Percentiles rank a stretch among this genome's conserved stretches.
phyloP scores from a whole-genome alignment of 2,113 vertebrate species.

The Prunella fulvescens region DNA sequence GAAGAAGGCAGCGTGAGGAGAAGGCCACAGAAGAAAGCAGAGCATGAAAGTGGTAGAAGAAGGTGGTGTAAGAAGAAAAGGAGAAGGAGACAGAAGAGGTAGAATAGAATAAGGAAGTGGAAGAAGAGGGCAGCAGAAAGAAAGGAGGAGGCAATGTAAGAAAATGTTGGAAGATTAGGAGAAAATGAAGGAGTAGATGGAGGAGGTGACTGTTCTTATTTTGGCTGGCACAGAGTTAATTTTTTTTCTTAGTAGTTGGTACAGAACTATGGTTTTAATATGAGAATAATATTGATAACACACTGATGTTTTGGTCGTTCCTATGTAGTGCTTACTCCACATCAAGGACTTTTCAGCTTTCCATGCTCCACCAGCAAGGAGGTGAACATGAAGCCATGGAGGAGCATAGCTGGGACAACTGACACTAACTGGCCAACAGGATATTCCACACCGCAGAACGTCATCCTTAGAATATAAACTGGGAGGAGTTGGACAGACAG shows the following conservation, averaged over 20 bases:
- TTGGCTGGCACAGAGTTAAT: background rate
- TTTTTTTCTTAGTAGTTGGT: background rate
- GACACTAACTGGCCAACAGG: background rate
- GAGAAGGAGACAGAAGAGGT: background rate
- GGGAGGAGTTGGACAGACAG: background rate
- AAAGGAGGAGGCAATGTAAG: background rate
- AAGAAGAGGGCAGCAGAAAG: background rate
- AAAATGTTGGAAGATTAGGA: background rate
- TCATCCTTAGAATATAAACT: background rate
- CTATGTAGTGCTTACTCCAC: background rate
- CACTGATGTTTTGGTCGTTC: background rate
- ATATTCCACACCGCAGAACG: background rate
- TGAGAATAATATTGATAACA: background rate
- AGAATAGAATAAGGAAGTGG: background rate
- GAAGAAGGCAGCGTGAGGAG: background rate
- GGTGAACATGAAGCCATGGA: background rate
- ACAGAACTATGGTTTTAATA: background rate
- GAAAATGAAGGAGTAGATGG: background rate
- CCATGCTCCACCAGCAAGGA: background rate
- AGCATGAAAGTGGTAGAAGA: background rate
- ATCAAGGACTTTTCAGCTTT: background rate
- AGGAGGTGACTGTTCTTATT: background rate
- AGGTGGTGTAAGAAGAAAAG: background rate
- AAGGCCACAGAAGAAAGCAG: background rate
- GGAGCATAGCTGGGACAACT: background rate